Conservation (phyloP, 2,888 invertebrate species). For the Lysandra coridon region DNA sequence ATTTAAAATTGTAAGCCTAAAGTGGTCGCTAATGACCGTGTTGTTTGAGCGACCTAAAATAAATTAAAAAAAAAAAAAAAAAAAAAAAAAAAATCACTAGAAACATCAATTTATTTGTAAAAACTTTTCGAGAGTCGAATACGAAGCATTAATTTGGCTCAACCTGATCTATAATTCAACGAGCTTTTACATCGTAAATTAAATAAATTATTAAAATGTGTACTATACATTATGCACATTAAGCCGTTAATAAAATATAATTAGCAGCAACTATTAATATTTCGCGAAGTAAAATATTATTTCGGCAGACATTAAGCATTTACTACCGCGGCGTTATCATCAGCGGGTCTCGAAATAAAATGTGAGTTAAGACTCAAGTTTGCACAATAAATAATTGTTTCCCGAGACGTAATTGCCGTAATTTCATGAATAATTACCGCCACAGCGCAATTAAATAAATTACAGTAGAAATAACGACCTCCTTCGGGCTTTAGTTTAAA, state of each 20-base stretch:
- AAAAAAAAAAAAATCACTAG: neutral
- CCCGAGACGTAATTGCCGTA: slow-evolving; percentile 78
- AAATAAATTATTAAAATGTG: neutral
- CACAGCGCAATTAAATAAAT: slow-evolving; percentile 81
- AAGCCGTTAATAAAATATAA: slow-evolving; percentile 4
- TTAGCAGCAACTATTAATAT: slow-evolving; percentile 5
- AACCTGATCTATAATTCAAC: neutral
- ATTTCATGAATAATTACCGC: slow-evolving; percentile 81
- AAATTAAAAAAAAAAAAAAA: too few relatives aligned
- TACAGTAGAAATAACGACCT: slow-evolving; percentile 76
- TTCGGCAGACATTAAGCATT: slow-evolving; percentile 48
- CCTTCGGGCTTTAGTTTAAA: slow-evolving; percentile 74
- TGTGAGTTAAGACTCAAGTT: slow-evolving; percentile 78
- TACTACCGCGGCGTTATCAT: slow-evolving; percentile 64
- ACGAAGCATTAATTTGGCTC: neutral
- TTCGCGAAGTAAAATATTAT: slow-evolving; percentile 12
- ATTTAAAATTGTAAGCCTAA: too few relatives aligned
- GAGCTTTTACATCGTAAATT: slow-evolving; percentile 3
- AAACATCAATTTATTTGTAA: neutral
- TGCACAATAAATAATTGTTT: slow-evolving; percentile 80
- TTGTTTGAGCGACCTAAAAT: too few relatives aligned
- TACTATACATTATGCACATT: neutral
- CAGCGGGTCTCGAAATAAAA: slow-evolving; percentile 74
- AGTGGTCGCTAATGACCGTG: too few relatives aligned
- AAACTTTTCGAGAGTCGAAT: neutral